A percentile compares a stretch with the other conserved stretches of the same genome.
Conservation (phyloP, 2,888 invertebrate species). For the Hydriomena furcata region DNA sequence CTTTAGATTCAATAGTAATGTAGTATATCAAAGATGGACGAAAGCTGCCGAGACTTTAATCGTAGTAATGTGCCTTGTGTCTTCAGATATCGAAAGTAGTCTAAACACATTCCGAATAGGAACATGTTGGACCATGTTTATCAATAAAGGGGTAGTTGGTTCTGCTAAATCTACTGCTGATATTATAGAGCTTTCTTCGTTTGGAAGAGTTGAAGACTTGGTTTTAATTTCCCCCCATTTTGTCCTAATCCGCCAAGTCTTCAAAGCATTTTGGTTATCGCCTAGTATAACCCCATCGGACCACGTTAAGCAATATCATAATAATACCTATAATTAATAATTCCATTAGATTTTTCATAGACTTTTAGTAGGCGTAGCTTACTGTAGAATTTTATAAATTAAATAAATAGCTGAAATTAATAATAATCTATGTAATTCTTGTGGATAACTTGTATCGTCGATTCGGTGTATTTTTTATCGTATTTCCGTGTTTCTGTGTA, state of each 20-base stretch:
- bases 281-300: conserved; percentile 64
- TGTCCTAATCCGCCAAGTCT: conserved; percentile 42
- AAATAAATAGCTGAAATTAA: conserved; percentile 41
- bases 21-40: too few species aligned
- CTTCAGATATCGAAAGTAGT: too few species aligned
- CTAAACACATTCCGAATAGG: too few species aligned
- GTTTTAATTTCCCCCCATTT: conserved; percentile 15
- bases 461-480: conserved; percentile 21
- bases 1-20: too few species aligned
- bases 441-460: conserved; percentile 32
- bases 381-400: conserved; percentile 71
- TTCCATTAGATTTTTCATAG: conserved; percentile 66
- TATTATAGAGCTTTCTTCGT: conserved; percentile 25
- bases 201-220: conserved; percentile 24
- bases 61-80: too few species aligned
- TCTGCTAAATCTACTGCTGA: conserved; percentile 51
- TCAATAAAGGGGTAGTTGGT: neutral
- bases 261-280: conserved; percentile 20
- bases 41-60: too few species aligned
- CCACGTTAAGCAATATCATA: conserved; percentile 82
- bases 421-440: conserved; percentile 50
- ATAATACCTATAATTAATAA: conserved; percentile 73
- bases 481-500: conserved; percentile 16
- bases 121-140: neutral
- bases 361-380: conserved; percentile 70